Evolutionary conservation across 2,888 invertebrate species (phyloP).

Genomic region (Eutolmus rufibarbis): DNA sequence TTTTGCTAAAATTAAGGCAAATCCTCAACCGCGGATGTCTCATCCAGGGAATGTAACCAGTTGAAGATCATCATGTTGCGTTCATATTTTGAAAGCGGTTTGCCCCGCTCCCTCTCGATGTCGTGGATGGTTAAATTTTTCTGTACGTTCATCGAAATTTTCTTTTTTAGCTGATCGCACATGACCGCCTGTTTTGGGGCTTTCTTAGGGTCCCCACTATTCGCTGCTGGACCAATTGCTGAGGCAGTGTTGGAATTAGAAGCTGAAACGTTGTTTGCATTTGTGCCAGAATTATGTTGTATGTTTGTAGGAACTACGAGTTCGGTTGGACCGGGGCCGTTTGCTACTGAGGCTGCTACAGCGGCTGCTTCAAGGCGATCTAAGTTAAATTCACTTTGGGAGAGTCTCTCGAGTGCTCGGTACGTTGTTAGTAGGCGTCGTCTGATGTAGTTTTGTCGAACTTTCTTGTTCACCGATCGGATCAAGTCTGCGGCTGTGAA

Average conservation of each 20-base stretch:
- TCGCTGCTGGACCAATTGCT: not conserved
- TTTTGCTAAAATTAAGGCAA: constrained; percentile 45
- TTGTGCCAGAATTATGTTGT: constrained; percentile 31
- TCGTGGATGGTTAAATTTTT: constrained; percentile 76
- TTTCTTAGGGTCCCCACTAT: not conserved
- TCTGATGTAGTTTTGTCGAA: constrained; percentile 82
- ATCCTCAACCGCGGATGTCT: constrained; percentile 67
- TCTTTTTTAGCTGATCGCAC: constrained; percentile 48
- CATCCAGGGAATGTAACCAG: constrained; percentile 89
- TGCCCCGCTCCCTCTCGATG: constrained; percentile 81
- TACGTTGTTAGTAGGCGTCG: constrained; percentile 80
- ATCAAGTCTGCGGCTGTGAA: constrained; percentile 74
- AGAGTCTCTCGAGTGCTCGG: constrained; percentile 79
- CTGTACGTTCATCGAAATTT: constrained; percentile 49
- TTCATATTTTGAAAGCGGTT: constrained; percentile 86
- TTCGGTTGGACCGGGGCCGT: constrained; percentile 50
- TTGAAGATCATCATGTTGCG: constrained; percentile 96
- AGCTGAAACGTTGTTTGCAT: not conserved
- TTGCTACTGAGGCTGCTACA: constrained; percentile 63
- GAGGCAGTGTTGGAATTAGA: constrained; percentile 48
- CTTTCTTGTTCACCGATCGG: constrained; percentile 82
- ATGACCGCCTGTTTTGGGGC: constrained; percentile 39
- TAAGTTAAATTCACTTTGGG: constrained; percentile 85
- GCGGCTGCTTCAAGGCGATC: constrained; percentile 74
- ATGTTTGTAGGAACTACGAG: constrained; percentile 49